Base-by-base conservation (phyloP, 2,113 vertebrate species). In the Anguilla japonica region DNA sequence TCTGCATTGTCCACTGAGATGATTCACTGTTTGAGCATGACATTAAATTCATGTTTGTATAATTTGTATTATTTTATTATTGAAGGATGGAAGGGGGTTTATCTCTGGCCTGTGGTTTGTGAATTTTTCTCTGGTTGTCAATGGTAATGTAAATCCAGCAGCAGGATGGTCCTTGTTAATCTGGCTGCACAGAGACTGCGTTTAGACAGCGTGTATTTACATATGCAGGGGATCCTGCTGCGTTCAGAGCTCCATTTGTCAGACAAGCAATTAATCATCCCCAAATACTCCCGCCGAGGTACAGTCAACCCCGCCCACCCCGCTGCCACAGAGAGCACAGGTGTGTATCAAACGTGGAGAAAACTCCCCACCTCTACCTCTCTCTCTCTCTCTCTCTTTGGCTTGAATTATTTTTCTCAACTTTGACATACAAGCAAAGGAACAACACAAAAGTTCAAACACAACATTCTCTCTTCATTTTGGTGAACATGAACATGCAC, bases 261-360 rank as follows among this genome's bases (percentile, higher is more conserved):
- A 95, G 98, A 98, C 98, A 98, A 95, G 96, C 97, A 97, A 98
- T 99, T 98, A 98, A 97, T 98, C 98, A 99, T 95, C 91, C 93
- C 94, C 95, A 97, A 95, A 96, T 95, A 93, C 97, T 96, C 96
- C 97, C 79, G 96, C 96, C 89, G 95, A 0, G 97, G 92, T 87
- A 91, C 86, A 96, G 92, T 95, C 93, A 92, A 96, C 96, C 96
- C 94, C 93, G 96, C 96, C 92, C 94, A 94, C 92, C 94, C 92
- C 89, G 89, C 93, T 89, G 95, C 97, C 96, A 95, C 92, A 90
- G 93, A 95, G 91, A 67, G 94, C 95, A 96, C 98, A 98, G 97
- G 97, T 98, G 96, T 95, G 95, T 95, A 90, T 89, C 88, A 93
- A 93, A 95, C 95, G 94, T 94, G 91, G 50, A 93, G 93, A 92